Evolutionary conservation across 2,113 vertebrate genomes (phyloP).

Genomic region (Neofelis nebulosa): DNA sequence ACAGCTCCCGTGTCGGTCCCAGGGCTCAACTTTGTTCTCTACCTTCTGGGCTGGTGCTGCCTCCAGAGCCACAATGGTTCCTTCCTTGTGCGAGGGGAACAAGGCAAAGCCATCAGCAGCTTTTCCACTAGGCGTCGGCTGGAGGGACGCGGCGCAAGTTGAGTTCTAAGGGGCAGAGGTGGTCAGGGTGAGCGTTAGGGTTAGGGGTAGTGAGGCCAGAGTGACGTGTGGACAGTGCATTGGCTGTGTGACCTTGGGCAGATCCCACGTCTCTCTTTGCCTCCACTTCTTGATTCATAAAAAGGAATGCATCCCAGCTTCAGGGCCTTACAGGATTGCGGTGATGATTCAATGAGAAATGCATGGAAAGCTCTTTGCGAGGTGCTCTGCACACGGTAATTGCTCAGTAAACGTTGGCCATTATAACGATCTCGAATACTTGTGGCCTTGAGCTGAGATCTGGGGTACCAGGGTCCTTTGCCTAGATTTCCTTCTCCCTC

Average conservation of each 20-base stretch:
- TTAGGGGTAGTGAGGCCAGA: neutral
- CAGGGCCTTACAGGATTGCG: neutral
- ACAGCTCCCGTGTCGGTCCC: neutral
- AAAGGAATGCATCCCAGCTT: neutral
- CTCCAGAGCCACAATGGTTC: neutral
- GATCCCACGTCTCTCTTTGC: neutral
- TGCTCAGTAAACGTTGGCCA: neutral
- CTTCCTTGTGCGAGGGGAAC: neutral
- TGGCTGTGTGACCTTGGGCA: neutral
- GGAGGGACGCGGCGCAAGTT: neutral
- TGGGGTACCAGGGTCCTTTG: neutral
- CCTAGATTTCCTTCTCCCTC: neutral
- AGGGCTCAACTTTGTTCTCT: neutral
- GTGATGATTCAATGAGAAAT: neutral
- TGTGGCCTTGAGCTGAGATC: neutral
- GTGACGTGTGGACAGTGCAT: neutral
- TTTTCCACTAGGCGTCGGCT: neutral
- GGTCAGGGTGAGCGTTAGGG: too few species aligned
- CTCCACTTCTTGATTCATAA: neutral
- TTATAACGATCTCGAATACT: neutral
- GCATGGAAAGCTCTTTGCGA: neutral
- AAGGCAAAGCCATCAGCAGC: neutral
- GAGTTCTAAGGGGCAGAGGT: neutral
- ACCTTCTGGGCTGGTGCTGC: neutral
- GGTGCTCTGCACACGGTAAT: neutral